These are phyloP conservation scores for Hippocampus zosterae DNA, from an alignment of 2,113 vertebrate genomes.

Conservation along the genomic window DNA sequence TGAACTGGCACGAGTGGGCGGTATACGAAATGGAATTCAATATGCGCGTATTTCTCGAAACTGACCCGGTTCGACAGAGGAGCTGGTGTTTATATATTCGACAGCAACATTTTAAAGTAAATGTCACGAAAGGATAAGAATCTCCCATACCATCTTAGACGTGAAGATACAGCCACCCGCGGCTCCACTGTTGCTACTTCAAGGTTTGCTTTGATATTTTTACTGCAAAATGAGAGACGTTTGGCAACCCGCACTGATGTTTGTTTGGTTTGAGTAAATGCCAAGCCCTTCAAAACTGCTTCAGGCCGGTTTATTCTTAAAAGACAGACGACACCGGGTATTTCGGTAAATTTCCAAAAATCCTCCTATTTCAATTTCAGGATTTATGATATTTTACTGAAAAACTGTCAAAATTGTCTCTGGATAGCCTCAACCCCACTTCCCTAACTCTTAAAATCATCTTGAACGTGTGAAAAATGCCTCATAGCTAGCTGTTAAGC, in stretches of 20 bases:
- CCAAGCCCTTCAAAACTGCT: conserved; percentile 32
- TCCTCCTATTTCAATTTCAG: not conserved
- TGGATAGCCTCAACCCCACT: not conserved
- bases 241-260: conserved; percentile 42
- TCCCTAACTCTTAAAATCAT: not conserved
- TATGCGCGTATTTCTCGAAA: not conserved
- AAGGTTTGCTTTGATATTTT: conserved; percentile 53
- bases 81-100: not conserved
- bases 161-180: conserved; percentile 12
- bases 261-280: conserved; percentile 54
- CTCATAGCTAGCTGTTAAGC: conserved; percentile 29
- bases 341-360: conserved; percentile 39
- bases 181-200: conserved; percentile 44
- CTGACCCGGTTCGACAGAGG: not conserved
- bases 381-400: not conserved
- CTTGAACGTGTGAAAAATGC: not conserved
- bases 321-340: conserved; percentile 3
- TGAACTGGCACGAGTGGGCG: too few relatives aligned
- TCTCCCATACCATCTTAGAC: not conserved
- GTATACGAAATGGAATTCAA: not conserved
- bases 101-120: not conserved
- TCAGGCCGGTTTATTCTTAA: conserved; percentile 43
- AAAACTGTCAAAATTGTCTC: not conserved
- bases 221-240: conserved; percentile 51
- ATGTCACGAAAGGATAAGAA: not conserved